These are phyloP conservation scores for Sepioteuthis lessoniana DNA, from an alignment of 2,888 invertebrate species.

Conservation along the genomic window DNA sequence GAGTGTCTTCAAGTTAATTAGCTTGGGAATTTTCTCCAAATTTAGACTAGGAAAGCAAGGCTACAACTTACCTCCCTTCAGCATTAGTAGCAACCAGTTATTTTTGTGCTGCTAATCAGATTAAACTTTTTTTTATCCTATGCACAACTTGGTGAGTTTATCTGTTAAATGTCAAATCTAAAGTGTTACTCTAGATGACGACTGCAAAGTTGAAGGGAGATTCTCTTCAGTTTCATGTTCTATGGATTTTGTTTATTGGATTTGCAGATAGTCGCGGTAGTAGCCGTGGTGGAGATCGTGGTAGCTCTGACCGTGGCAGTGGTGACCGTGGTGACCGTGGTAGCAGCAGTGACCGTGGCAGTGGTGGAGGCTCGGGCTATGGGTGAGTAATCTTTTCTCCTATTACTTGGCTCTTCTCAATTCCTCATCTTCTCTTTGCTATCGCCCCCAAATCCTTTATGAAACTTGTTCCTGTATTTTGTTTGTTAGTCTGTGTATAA, in stretches of 20 bases:
- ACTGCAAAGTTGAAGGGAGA: background rate
- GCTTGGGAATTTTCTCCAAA: no score
- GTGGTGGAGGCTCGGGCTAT: slow-evolving; percentile 37
- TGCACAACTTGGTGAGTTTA: no score
- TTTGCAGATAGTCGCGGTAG: slow-evolving; percentile 8
- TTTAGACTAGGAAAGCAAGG: no score
- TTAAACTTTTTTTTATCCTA: background rate
- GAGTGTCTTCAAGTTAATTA: no score
- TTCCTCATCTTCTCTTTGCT: background rate
- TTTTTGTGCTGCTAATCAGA: background rate
- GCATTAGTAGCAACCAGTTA: background rate
- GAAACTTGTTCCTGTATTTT: no score
- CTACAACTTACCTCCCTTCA: background rate
- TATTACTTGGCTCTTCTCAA: background rate
- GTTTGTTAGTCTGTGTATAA: no score
- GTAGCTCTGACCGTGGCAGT: slow-evolving; percentile 34
- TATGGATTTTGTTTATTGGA: background rate
- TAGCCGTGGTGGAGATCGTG: slow-evolving; percentile 38
- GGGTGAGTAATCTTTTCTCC: background rate
- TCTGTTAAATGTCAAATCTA: background rate
- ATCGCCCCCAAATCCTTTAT: background rate
- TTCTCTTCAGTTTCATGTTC: background rate
- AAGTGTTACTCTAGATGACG: no score
- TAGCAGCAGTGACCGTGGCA: background rate
- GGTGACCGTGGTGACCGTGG: slow-evolving; percentile 40